Evolutionary conservation across 2,888 invertebrate genomes (phyloP).

Genomic region (Agrilus mali): DNA sequence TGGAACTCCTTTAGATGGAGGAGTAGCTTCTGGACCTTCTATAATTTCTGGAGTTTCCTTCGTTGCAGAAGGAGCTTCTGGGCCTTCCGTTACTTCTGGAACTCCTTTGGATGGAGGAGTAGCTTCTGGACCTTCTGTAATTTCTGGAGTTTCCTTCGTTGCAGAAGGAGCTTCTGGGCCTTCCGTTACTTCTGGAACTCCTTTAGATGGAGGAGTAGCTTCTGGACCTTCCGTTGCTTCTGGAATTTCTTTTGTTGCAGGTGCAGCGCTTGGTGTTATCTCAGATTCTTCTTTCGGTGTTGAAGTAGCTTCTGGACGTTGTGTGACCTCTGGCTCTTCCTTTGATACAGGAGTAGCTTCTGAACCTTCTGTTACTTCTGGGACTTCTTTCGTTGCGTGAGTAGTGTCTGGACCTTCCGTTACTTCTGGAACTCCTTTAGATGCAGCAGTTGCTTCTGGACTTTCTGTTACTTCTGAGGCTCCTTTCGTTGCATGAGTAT

Average conservation of each 20-base stretch:
- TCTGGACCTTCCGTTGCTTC: conserved; percentile 10
- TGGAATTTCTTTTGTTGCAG: conserved; percentile 3
- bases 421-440: neutral
- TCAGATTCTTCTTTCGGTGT: conserved; percentile 1
- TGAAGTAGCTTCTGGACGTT: neutral
- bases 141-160: neutral
- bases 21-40: no score
- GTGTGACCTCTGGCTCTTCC: conserved; percentile 1
- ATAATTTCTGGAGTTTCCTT: no score
- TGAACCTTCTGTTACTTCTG: neutral
- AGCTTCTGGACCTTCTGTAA: no score
- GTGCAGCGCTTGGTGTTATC: conserved; percentile 1
- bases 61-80: no score
- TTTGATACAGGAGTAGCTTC: neutral
- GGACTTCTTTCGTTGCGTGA: conserved; percentile 4
- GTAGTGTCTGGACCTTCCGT: conserved; percentile 6
- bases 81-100: no score
- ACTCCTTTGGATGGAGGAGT: no score
- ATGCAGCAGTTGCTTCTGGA: conserved; percentile 12
- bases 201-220: conserved; percentile 5
- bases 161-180: no score
- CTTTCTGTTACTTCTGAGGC: conserved; percentile 7
- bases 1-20: no score
- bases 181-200: neutral
- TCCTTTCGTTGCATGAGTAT: neutral